Percentiles rank a stretch among this genome's conserved stretches.
Evolutionary conservation across 2,888 invertebrate genomes (phyloP).

Genomic region (Erebia aethiops): DNA sequence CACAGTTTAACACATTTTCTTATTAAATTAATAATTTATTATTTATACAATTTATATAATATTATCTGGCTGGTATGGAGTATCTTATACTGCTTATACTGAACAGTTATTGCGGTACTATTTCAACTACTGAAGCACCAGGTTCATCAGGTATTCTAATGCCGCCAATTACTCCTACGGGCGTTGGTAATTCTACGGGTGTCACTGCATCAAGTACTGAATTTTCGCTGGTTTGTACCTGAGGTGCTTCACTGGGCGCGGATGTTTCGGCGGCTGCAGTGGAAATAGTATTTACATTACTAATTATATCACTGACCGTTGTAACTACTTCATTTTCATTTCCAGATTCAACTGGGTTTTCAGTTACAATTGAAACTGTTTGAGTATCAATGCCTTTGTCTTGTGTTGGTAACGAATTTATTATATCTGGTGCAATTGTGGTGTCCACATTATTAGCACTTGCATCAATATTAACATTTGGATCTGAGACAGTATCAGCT

Average conservation of each 20-base stretch:
- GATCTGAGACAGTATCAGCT: slow-evolving; percentile 1
- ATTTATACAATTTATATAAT: background rate
- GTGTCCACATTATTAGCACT: slow-evolving; percentile 1
- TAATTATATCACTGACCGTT: slow-evolving; percentile 13
- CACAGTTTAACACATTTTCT: background rate
- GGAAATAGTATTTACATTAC: slow-evolving; percentile 21
- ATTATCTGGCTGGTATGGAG: too few relatives aligned
- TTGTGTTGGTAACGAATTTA: background rate
- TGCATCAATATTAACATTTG: background rate
- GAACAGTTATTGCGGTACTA: slow-evolving; percentile 54
- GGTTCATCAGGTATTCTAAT: slow-evolving; percentile 54
- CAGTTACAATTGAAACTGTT: slow-evolving; percentile 4
- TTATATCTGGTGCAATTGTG: slow-evolving; percentile 15
- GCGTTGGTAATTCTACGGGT: slow-evolving; percentile 33
- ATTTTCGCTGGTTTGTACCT: slow-evolving; percentile 3
- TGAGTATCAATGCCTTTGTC: background rate
- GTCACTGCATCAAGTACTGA: slow-evolving; percentile 24
- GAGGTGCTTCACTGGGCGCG: slow-evolving; percentile 1
- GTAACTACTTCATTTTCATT: background rate
- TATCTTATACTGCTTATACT: background rate
- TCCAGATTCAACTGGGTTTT: slow-evolving; percentile 13
- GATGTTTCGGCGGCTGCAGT: slow-evolving; percentile 1
- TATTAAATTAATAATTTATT: background rate
- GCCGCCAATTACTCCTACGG: slow-evolving; percentile 20
- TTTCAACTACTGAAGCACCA: slow-evolving; percentile 65